phyloP scores from a whole-genome alignment of 2,888 invertebrate species.

The Philhelius pedissequus region DNA sequence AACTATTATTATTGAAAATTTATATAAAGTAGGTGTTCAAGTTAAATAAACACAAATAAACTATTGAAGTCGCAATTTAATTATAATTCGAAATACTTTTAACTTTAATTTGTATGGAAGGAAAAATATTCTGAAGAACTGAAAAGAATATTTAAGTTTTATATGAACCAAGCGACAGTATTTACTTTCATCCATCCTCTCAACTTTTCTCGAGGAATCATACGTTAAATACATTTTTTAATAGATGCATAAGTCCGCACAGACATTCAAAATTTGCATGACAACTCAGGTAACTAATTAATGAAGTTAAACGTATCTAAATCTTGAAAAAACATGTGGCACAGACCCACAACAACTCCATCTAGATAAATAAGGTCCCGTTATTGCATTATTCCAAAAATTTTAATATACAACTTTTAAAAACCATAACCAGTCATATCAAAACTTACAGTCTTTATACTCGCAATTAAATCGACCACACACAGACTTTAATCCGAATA shows the following conservation, averaged over 20 bases:
- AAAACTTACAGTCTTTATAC: conserved; percentile 12
- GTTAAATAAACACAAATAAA: too few relatives aligned
- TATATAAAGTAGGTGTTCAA: too few relatives aligned
- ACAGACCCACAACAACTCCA: not conserved
- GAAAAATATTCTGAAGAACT: too few relatives aligned
- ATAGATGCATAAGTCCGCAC: not conserved
- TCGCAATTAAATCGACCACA: conserved; percentile 57
- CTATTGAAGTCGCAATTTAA: too few relatives aligned
- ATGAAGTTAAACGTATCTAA: conserved; percentile 1
- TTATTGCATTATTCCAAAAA: not conserved
- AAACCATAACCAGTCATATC: conserved; percentile 17
- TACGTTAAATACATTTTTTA: too few relatives aligned
- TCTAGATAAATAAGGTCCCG: not conserved
- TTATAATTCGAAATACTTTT: too few relatives aligned
- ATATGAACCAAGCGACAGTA: too few relatives aligned
- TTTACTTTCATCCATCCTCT: not conserved
- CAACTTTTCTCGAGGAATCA: too few relatives aligned
- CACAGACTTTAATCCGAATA: conserved; percentile 1
- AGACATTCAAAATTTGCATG: conserved; percentile 5
- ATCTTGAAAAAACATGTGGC: not conserved
- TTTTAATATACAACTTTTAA: not conserved
- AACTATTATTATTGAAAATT: too few relatives aligned
- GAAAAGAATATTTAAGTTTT: too few relatives aligned
- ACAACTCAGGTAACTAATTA: conserved; percentile 1
- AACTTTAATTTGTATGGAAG: too few relatives aligned